Conservation (phyloP, 2,888 invertebrate species). For the Andrena minutula region DNA sequence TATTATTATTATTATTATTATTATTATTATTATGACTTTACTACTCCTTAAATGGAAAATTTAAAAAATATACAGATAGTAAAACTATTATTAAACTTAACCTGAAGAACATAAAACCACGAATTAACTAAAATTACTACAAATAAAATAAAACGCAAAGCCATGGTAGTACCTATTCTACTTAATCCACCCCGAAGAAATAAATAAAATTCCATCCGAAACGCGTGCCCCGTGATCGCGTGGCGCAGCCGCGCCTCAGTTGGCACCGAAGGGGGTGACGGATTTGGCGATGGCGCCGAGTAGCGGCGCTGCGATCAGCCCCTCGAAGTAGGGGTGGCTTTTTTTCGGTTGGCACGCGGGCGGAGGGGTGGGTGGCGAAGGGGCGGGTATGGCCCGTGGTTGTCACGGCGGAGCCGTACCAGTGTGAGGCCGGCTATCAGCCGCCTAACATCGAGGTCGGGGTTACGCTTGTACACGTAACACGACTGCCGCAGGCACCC, state of each 20-base stretch:
- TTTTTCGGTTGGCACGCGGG: slow-evolving; percentile 24
- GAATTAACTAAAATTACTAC: no score
- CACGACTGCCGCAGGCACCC: slow-evolving; percentile 69
- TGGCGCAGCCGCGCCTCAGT: background rate
- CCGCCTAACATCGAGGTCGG: slow-evolving; percentile 82
- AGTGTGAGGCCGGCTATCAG: slow-evolving; percentile 84
- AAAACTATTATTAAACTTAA: no score
- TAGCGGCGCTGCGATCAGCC: slow-evolving; percentile 58
- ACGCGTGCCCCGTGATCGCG: background rate
- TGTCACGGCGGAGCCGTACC: slow-evolving; percentile 69
- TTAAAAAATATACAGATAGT: no score
- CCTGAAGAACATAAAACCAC: no score
- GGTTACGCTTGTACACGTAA: slow-evolving; percentile 72
- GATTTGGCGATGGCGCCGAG: slow-evolving; percentile 50
- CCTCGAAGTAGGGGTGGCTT: slow-evolving; percentile 54
- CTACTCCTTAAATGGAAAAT: no score
- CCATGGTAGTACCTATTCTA: no score
- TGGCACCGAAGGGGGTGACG: slow-evolving; percentile 5
- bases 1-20: no score
- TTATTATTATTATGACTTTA: no score
- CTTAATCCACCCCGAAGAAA: no score
- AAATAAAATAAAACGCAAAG: no score
- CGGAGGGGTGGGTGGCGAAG: slow-evolving; percentile 40
- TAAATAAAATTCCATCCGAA: background rate
- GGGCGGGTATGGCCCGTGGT: slow-evolving; percentile 66